Evolutionary conservation across 2,888 invertebrate species (phyloP), one percentile per base, ranked within the genome.

Genomic region (Mythimna pallens): DNA sequence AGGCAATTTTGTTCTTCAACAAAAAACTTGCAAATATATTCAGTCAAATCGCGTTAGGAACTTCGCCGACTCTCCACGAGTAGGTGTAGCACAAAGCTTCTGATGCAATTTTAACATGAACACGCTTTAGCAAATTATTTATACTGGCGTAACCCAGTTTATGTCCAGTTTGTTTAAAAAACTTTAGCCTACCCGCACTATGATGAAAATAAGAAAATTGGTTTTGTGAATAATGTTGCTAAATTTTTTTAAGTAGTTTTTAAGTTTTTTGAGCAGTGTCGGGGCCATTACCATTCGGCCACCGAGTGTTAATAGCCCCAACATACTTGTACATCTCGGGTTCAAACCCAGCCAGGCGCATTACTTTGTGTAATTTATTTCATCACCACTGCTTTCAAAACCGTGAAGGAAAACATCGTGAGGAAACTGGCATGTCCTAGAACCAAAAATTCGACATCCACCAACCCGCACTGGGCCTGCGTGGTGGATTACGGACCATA

Each of bases 11-110:
- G 34, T 63, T 65, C 67, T 67, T 67, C 10, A 76, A 70, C 64
- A 68, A 83, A 78, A 82, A 80, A 71, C 77, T 82, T 83, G 74
- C 82, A 84, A 86, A 82, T 82, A 79, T 83, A 84, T 83, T 73
- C 75, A 80, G 73, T 80, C 78, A 84, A 87, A 88, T 86, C 70
- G 70, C 61, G 84, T 88, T 84, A 85, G 81, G 86, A 88, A 88
- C 82, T 89, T 87, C 72, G 76, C 69, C 43, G 69, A 81, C 79
- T 76, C 83, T 81, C 82, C 82, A 73, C 47, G 65, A 78, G 70
- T 82, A 82, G 84, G 82, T 85, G 83, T 85, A 72, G 79, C 76
- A 89, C 86, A 88, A 89, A 88, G 86, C 86, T 88, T 86, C 86
- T 86, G 85, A 89, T 87, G 87, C 85, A 88, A 86, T 89, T 88